Evolutionary conservation across 2,113 vertebrate species (phyloP).

Genomic region (Microtus pennsylvanicus): DNA sequence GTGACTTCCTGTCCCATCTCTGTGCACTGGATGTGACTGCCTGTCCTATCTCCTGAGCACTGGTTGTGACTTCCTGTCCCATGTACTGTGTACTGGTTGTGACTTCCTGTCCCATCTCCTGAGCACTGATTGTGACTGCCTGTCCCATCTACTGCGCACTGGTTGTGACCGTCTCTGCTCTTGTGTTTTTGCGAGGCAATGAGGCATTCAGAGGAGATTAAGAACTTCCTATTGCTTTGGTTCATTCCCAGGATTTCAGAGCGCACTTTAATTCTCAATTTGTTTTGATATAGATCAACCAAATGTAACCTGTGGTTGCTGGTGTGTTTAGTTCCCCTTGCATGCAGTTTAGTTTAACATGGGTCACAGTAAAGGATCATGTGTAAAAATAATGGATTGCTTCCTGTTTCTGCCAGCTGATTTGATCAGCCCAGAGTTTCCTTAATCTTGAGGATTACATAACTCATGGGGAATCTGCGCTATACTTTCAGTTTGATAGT

Average conservation of each 20-base stretch:
- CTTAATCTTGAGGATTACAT: neutral
- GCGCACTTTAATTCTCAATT: slow-evolving; percentile 69
- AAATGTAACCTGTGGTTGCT: slow-evolving; percentile 53
- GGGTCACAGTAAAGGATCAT: neutral
- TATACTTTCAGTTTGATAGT: slow-evolving; percentile 42
- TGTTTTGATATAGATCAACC: slow-evolving; percentile 64
- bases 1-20: neutral
- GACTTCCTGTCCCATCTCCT: no score
- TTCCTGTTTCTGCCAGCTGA: slow-evolving; percentile 77
- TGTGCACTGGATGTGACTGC: no score
- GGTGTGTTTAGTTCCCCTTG: no score
- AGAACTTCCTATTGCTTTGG: slow-evolving; percentile 70
- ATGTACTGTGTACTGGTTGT: no score
- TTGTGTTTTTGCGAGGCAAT: slow-evolving; percentile 71
- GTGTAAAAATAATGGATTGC: slow-evolving; percentile 66
- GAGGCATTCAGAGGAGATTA: slow-evolving; percentile 71
- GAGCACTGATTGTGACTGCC: no score
- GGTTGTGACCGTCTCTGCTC: slow-evolving; percentile 57
- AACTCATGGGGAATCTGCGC: slow-evolving; percentile 47
- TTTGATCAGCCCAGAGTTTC: slow-evolving; percentile 71
- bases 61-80: slow-evolving; percentile 62
- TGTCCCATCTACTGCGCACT: no score
- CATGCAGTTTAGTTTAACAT: neutral
- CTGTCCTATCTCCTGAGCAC: slow-evolving; percentile 1
- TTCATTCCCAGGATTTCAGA: slow-evolving; percentile 67